Evolutionary conservation across 2,113 vertebrate species (phyloP).

Genomic region (Ptychochromis oligacanthus): DNA sequence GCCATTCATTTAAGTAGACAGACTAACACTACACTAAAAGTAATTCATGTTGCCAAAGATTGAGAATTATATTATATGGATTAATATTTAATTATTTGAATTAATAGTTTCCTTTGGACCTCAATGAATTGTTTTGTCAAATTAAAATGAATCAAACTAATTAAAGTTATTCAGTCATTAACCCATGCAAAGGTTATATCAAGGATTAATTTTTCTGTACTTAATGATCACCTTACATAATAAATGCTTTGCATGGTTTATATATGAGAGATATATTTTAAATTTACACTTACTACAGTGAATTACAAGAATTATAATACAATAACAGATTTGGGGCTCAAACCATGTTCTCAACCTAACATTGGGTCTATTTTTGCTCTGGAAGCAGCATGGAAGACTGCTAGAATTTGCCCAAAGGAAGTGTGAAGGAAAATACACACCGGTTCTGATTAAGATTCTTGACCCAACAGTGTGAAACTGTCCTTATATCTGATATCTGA

Average conservation of each 20-base stretch:
- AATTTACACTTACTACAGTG: neutral
- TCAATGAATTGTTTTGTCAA: neutral
- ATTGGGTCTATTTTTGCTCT: neutral
- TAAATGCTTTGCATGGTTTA: neutral
- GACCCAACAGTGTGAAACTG: neutral
- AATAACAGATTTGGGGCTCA: neutral
- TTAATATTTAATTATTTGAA: neutral
- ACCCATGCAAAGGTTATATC: neutral
- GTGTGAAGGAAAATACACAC: neutral
- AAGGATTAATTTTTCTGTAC: neutral
- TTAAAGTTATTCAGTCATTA: neutral
- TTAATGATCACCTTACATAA: neutral
- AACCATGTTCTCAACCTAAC: neutral
- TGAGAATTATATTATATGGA: neutral
- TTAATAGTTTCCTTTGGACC: neutral
- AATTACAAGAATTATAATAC: neutral
- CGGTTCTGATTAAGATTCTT: conserved; percentile 36
- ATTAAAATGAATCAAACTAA: neutral
- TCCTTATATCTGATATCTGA: conserved; percentile 32
- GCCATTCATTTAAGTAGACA: neutral
- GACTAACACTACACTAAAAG: neutral
- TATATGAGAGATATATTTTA: neutral
- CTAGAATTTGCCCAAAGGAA: neutral
- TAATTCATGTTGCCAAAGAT: neutral
- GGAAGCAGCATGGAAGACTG: neutral